These are phyloP conservation scores for Polydrusus tereticollis DNA, from an alignment of 2,888 invertebrate species.

Conservation along the genomic window DNA sequence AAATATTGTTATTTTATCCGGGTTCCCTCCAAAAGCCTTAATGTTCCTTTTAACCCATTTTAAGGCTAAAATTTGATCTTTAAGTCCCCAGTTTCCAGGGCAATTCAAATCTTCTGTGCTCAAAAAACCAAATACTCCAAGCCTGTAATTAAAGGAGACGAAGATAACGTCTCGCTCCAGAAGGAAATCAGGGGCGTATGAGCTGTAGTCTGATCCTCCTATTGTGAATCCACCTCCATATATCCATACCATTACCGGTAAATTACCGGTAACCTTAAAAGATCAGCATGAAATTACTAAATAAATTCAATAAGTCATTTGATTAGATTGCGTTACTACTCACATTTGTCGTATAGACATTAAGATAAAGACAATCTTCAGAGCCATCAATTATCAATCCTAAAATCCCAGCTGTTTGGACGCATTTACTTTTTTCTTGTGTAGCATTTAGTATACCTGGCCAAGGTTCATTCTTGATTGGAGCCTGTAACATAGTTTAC, in stretches of 20 bases:
- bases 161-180: conserved; percentile 58
- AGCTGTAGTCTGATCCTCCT: conserved; percentile 61
- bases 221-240: conserved; percentile 61
- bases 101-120: conserved; percentile 50
- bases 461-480: conserved; percentile 42
- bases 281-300: background rate
- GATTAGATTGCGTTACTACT: too few relatives aligned
- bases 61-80: conserved; percentile 53
- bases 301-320: too few relatives aligned
- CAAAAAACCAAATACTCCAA: conserved; percentile 58
- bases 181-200: conserved; percentile 63
- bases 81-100: conserved; percentile 53
- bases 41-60: conserved; percentile 53
- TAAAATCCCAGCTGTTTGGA: conserved; percentile 37
- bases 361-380: conserved; percentile 41
- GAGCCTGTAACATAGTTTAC: conserved; percentile 23
- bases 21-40: conserved; percentile 52
- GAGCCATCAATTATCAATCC: conserved; percentile 39
- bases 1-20: conserved; percentile 50
- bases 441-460: conserved; percentile 34
- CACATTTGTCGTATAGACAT: conserved; percentile 39
- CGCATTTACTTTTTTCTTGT: conserved; percentile 32
- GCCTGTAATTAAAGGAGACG: conserved; percentile 61
- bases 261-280: conserved; percentile 30
- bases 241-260: conserved; percentile 63